Evolutionary conservation across 2,888 invertebrate genomes (phyloP), one percentile per base, ranked within the genome.

Genomic region (Drosophila lutescens): DNA sequence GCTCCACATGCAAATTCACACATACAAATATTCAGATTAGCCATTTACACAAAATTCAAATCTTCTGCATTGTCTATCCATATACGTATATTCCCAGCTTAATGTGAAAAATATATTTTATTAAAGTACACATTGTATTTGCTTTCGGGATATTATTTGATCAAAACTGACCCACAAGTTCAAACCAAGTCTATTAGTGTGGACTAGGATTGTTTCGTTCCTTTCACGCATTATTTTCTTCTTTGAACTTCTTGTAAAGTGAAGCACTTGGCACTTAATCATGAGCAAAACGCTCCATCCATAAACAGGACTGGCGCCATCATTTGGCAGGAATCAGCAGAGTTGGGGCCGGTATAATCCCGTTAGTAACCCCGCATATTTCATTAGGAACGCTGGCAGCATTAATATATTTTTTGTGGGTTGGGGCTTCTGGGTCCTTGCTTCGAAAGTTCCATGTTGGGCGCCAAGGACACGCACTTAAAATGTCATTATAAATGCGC

Each of bases 401-500:
- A 74, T 82, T 79, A 60, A 66, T 83, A 46, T 63, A 73, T 60
- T 63, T 17, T 47, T 50, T 44, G 62, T 56, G 68, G 49, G 51
- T 47, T 46, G 50, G 17, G 50, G 40, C 34, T 15, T 32, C 41
- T 44, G 49, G 50, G 17, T 54, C 43, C 34, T 15, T 32, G 44
- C 36, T 30, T 30, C 41, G 50, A 34, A 50, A 66, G 36, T 13
- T 34, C 17, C 46, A 23, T 34, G 51, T 44, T 40, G 68, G 54
- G 51, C 74, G 49, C 70, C 53, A 23, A n/a, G 49, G 43, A 67
- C 75, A 53, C 79, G 87, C 88, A 86, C 84, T 79, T 76, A 51
- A 76, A 80, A 86, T 86, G 84, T 58, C 84, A 84, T 86, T 83
- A 86, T 84, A 86, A 85, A 88, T 86, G 82, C 60, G 71, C 68